These are phyloP conservation scores for Galaxias olidus DNA, from an alignment of 2,797 vertebrate species.

Conservation along the genomic window DNA sequence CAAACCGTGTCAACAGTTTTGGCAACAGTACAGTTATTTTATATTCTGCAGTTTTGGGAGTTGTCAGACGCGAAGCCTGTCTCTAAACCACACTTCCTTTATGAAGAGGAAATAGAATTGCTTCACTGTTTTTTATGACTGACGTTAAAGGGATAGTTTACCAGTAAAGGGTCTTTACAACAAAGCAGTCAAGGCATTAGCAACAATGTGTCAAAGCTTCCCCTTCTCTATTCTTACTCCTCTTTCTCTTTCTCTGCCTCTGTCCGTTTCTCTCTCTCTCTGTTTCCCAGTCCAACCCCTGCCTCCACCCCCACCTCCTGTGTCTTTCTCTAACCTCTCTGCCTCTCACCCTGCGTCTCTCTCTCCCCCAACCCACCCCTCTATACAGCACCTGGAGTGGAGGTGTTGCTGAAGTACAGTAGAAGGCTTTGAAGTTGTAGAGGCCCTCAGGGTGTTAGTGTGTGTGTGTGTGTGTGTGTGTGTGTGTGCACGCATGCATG, in stretches of 20 bases:
- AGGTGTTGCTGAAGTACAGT: constrained; percentile 73
- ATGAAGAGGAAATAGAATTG: constrained; percentile 14
- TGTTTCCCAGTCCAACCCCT: constrained; percentile 5
- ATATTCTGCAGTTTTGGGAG: constrained; percentile 23
- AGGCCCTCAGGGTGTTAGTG: constrained; percentile 46
- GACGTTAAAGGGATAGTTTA: constrained; percentile 67
- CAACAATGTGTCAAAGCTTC: constrained; percentile 56
- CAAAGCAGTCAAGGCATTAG: constrained; percentile 69
- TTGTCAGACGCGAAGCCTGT: constrained; percentile 35
- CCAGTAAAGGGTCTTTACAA: constrained; percentile 64
- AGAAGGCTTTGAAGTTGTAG: constrained; percentile 71
- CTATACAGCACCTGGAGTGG: constrained; percentile 59
- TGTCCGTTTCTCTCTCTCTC: constrained; percentile 11
- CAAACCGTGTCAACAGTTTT: neutral
- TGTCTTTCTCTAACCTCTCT: neutral
- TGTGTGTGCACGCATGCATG: constrained; percentile 27
- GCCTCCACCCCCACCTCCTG: neutral
- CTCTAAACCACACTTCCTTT: constrained; percentile 62
- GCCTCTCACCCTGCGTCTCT: constrained; percentile 1
- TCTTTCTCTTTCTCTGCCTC: constrained; percentile 7
- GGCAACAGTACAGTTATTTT: neutral
- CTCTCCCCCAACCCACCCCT: constrained; percentile 13
- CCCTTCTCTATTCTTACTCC: constrained; percentile 12
- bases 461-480: constrained; percentile 15
- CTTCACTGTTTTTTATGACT: constrained; percentile 52